These are phyloP conservation scores for Dendrolimus houi DNA, from an alignment of 2,888 invertebrate genomes.

Conservation along the genomic window DNA sequence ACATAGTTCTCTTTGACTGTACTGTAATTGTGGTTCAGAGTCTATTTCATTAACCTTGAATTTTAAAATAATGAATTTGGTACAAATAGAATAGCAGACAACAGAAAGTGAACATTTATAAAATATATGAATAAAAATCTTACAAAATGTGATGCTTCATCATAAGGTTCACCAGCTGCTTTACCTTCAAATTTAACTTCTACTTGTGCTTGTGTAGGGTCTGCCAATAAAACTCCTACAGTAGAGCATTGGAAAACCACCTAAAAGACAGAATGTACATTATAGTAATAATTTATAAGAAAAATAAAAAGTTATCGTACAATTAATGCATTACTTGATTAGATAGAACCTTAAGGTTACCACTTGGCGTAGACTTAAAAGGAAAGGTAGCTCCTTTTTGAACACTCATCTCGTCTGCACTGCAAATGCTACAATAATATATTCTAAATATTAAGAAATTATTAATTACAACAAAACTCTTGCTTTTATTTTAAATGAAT, in stretches of 20 bases:
- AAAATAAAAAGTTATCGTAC: too few species aligned
- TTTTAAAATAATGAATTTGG: not conserved
- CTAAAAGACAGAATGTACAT: slow-evolving; percentile 37
- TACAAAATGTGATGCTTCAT: slow-evolving; percentile 30
- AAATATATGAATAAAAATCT: slow-evolving; percentile 11
- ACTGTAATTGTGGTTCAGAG: slow-evolving; percentile 33
- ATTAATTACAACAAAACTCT: too few species aligned
- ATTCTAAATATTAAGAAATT: too few species aligned
- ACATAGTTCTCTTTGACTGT: slow-evolving; percentile 25
- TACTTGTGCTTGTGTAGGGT: slow-evolving; percentile 80
- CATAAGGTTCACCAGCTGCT: slow-evolving; percentile 37
- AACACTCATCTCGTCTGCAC: slow-evolving; percentile 32
- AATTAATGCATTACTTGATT: slow-evolving; percentile 71
- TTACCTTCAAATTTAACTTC: slow-evolving; percentile 73
- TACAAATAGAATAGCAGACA: not conserved
- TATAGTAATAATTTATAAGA: too few species aligned
- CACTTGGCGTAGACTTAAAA: slow-evolving; percentile 81
- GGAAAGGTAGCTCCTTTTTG: slow-evolving; percentile 72
- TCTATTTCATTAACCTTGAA: slow-evolving; percentile 26
- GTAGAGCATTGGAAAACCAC: slow-evolving; percentile 82
- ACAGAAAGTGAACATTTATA: too few species aligned
- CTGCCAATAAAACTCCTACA: slow-evolving; percentile 80
- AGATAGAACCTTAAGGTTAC: slow-evolving; percentile 81
- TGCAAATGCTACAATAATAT: slow-evolving; percentile 33
- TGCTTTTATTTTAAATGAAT: too few species aligned